phyloP scores from a whole-genome alignment of 2,888 invertebrate genomes.

The Apodemia mormo region DNA sequence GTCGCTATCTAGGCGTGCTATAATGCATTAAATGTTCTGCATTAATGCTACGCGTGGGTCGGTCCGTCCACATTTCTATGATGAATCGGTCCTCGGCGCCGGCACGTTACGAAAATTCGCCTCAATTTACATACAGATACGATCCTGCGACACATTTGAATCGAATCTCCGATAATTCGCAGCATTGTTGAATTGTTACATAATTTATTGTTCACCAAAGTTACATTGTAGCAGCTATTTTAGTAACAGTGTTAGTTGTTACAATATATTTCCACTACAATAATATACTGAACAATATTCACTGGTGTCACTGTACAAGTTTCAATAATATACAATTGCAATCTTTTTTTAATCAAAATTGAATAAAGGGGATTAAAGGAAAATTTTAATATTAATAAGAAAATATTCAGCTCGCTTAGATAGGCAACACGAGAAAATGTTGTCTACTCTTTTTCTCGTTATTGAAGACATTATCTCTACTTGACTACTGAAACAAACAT shows the following conservation, averaged over 20 bases:
- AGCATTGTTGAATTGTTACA: conserved; percentile 56
- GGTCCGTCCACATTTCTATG: conserved; percentile 78
- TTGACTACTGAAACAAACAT: too few relatives aligned
- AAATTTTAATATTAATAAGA: too few relatives aligned
- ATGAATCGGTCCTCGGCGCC: conserved; percentile 63
- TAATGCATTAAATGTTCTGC: conserved; percentile 59
- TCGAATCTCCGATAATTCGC: conserved; percentile 47
- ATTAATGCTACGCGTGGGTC: conserved; percentile 67
- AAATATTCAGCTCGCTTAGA: too few relatives aligned
- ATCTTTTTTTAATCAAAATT: too few relatives aligned
- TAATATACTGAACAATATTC: not conserved
- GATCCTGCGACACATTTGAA: conserved; percentile 52
- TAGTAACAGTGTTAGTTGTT: not conserved
- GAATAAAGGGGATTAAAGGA: too few relatives aligned
- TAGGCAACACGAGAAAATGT: too few relatives aligned
- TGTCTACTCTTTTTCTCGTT: too few relatives aligned
- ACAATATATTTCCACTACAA: not conserved
- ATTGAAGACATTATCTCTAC: too few relatives aligned
- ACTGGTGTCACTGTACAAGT: not conserved
- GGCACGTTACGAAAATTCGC: conserved; percentile 72
- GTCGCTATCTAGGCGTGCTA: conserved; percentile 38
- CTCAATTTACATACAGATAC: conserved; percentile 73
- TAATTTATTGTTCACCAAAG: conserved; percentile 61
- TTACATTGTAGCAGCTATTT: conserved; percentile 40
- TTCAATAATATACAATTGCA: too few relatives aligned